These are phyloP conservation scores for Spicauda simplicius DNA, from an alignment of 2,888 invertebrate genomes.

Conservation along the genomic window DNA sequence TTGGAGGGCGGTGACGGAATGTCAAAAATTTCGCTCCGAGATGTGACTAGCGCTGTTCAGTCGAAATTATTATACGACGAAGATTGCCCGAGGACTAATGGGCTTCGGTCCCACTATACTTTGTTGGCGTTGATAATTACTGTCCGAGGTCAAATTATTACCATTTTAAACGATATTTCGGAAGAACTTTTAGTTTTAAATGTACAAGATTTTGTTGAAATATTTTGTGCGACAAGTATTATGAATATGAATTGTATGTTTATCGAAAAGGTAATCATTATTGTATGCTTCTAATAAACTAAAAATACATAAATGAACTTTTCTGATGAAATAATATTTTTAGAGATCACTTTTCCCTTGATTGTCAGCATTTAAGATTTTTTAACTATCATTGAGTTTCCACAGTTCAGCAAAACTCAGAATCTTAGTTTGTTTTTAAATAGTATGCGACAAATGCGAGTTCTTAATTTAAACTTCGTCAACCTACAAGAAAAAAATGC, in stretches of 20 bases:
- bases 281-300: neutral
- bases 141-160: conserved; percentile 26
- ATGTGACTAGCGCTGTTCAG: conserved; percentile 61
- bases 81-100: conserved; percentile 21
- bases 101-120: conserved; percentile 26
- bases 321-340: no score
- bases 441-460: no score
- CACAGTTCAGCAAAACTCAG: no score
- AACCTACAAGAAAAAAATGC: neutral
- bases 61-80: conserved; percentile 33
- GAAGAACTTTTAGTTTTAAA: neutral
- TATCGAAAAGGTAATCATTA: neutral
- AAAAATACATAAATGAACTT: no score
- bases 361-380: no score
- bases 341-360: no score
- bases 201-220: conserved; percentile 5
- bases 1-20: conserved; percentile 75
- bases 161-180: conserved; percentile 12
- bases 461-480: no score
- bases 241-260: neutral
- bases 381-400: no score
- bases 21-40: conserved; percentile 73
- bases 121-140: conserved; percentile 31
- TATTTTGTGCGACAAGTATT: neutral
- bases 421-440: no score